Evolutionary conservation across 1,140 invertebrate species (phyloP).

Genomic region (Agraylea sexmaculata): DNA sequence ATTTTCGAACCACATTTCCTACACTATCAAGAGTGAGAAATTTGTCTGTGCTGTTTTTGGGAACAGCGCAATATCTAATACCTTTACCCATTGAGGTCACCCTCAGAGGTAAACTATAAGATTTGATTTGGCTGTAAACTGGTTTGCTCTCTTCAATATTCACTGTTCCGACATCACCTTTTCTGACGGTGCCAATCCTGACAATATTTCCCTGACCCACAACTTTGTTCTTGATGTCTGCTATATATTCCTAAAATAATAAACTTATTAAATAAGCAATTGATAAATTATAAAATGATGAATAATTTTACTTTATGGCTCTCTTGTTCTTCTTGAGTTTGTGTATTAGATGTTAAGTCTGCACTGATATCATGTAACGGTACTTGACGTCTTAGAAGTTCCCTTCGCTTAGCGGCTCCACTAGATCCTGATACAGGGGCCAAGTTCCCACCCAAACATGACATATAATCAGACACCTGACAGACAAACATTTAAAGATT

Average conservation of each 20-base stretch:
- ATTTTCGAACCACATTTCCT: slow-evolving; percentile 38
- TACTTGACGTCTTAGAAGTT: slow-evolving; percentile 66
- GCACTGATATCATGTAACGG: slow-evolving; percentile 68
- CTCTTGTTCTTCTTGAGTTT: slow-evolving; percentile 47
- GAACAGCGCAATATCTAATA: slow-evolving; percentile 37
- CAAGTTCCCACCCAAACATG: slow-evolving; percentile 53
- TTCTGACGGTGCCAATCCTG: slow-evolving; percentile 38
- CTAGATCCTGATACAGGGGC: slow-evolving; percentile 64
- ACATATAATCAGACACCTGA: slow-evolving; percentile 57
- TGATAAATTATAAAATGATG: background rate
- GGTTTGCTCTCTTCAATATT: slow-evolving; percentile 24
- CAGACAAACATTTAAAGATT: slow-evolving; percentile 4
- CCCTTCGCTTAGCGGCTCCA: slow-evolving; percentile 58
- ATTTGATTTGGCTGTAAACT: slow-evolving; percentile 26
- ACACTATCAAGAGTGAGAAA: slow-evolving; percentile 36
- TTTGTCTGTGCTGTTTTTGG: slow-evolving; percentile 39
- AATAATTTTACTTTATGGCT: slow-evolving; percentile 20
- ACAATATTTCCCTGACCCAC: slow-evolving; percentile 50
- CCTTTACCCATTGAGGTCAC: slow-evolving; percentile 36
- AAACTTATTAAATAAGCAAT: slow-evolving; percentile 10
- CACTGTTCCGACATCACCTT: slow-evolving; percentile 32
- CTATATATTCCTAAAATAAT: slow-evolving; percentile 48
- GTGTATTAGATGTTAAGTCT: slow-evolving; percentile 43
- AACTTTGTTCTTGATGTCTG: slow-evolving; percentile 48
- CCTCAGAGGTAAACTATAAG: slow-evolving; percentile 37